Evolutionary conservation across 2,113 vertebrate species (phyloP), one percentile per base, ranked within the genome.

Genomic region (Globicephala melas): DNA sequence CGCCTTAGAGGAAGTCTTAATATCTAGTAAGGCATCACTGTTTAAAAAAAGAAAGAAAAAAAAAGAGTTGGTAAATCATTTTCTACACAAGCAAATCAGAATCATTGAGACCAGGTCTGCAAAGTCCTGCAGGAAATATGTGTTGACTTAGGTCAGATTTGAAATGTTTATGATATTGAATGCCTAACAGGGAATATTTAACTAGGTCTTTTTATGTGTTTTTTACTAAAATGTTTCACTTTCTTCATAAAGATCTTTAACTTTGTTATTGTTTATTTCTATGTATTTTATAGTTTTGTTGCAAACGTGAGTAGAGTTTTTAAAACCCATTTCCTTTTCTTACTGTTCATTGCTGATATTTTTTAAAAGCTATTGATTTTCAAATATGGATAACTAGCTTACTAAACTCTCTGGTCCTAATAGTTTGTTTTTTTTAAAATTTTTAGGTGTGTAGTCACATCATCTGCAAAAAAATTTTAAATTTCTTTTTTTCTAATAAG

Each of bases 341-440:
- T 74, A 63, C 14, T 70, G 2, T 63, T 77, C 74, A 95, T 63
- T 86, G 23, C 44, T 92, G 36, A 36, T 83, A 44, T 63, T 31
- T 97, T 95, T 71, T 8, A 20, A 94, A 90, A 93, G 8, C 10
- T 65, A 44, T 44, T 88, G 3, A 65, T 73, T 94, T 97, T 87
- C 12, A n/a, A 53, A 31, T 80, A 76, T 44, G 2, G 53, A 38
- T 62, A 79, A 53, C 21, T 62, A 76, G 13, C 15, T 88, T 67
- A 28, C 20, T 94, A 80, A 94, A 31, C 33, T 68, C 44, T 70
- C 60, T 85, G n/a, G 60, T 55, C 33, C 9, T 70, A 63, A 31
- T n/a, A 79, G 9, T 38, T 38, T 38, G 5, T 17, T 53, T 17
- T 18, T 38, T 70, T 41, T 60, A 84, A 13, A 2, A 79, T 79